Conservation (phyloP, 2,888 invertebrate species). For the Xestia c-nigrum region DNA sequence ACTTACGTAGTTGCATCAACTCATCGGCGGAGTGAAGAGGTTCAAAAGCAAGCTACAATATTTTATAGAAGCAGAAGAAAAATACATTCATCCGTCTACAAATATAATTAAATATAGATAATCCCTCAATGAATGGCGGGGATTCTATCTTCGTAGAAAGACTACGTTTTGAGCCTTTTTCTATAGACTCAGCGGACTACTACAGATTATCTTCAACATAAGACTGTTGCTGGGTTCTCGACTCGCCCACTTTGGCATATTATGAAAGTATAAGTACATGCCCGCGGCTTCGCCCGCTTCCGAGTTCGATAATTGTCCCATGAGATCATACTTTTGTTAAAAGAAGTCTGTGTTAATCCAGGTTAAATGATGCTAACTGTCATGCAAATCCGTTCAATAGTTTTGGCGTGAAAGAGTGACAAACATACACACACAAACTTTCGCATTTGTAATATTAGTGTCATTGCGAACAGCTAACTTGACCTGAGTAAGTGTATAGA, state of each 20-base stretch:
- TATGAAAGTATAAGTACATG: neutral
- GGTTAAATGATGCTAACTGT: too few species aligned
- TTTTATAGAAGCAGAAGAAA: neutral
- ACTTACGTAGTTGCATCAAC: neutral
- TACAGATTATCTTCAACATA: neutral
- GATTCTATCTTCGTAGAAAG: neutral
- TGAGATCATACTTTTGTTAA: too few species aligned
- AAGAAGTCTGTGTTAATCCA: too few species aligned
- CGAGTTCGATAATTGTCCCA: too few species aligned
- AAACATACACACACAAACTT: too few species aligned
- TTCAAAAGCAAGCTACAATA: neutral
- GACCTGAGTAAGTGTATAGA: neutral
- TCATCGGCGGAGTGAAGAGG: neutral
- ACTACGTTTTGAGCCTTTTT: slow-evolving; percentile 6
- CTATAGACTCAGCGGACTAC: neutral
- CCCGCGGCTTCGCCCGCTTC: too few species aligned
- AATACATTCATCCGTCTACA: neutral
- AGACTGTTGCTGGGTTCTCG: slow-evolving; percentile 3
- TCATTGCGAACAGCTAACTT: neutral
- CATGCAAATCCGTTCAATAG: too few species aligned
- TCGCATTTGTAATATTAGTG: too few species aligned
- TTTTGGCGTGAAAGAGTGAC: too few species aligned
- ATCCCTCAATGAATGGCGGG: slow-evolving; percentile 1
- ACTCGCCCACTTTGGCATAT: neutral
- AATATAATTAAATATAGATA: neutral